Percentiles rank a stretch among this genome's conserved stretches.
phyloP scores from a whole-genome alignment of 2,888 invertebrate species.

The Eupithecia vulgata region DNA sequence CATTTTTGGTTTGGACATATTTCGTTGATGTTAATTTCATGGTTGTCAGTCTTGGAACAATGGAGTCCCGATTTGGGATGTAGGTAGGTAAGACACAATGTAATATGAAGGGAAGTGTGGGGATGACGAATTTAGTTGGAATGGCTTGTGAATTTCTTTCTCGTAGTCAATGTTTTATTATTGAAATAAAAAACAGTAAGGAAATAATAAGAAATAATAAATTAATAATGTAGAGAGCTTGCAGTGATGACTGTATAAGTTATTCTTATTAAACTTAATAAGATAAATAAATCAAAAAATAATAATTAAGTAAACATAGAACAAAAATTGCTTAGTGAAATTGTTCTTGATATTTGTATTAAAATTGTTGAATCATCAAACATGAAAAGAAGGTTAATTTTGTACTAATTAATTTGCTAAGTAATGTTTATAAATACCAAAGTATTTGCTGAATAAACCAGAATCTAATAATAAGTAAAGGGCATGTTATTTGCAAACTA shows the following conservation, averaged over 20 bases:
- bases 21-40: slow-evolving; percentile 66
- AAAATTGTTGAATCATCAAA: background rate
- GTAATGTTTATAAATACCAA: background rate
- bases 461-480: background rate
- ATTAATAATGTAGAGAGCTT: too few relatives aligned
- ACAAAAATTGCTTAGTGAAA: background rate
- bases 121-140: slow-evolving; percentile 10
- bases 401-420: background rate
- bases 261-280: too few relatives aligned
- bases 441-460: background rate
- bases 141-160: background rate
- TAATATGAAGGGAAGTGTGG: background rate
- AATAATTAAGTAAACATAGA: too few relatives aligned
- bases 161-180: background rate
- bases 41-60: slow-evolving; percentile 57
- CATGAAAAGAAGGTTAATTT: background rate
- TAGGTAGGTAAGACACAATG: slow-evolving; percentile 22
- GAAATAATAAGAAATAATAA: too few relatives aligned
- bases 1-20: slow-evolving; percentile 52
- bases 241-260: too few relatives aligned
- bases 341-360: background rate
- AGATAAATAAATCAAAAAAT: too few relatives aligned
- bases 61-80: slow-evolving; percentile 30
- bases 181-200: background rate
- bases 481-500: slow-evolving; percentile 11